Evolutionary conservation across 2,113 vertebrate species (phyloP).

Genomic region (western clawed frog (Xenopus tropicalis)): UCB_Xtro_10.0 CM004443.2:209485001-209485500

Average conservation of each 20-base stretch:
- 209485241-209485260: slow-evolving; percentile 13
- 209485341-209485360: background rate
- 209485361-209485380: background rate
- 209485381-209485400: too few relatives aligned
- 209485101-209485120: slow-evolving; percentile 50
- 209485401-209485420: too few relatives aligned
- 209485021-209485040: slow-evolving; percentile 57
- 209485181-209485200: slow-evolving; percentile 22
- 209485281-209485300: background rate
- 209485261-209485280: slow-evolving; percentile 7
- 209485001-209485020: slow-evolving; percentile 53
- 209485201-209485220: slow-evolving; percentile 21
- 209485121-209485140: slow-evolving; percentile 4
- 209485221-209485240: background rate
- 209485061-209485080: slow-evolving; percentile 56
- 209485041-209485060: slow-evolving; percentile 62
- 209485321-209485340: background rate
- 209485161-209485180: slow-evolving; percentile 1
- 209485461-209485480: too few relatives aligned
- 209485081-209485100: slow-evolving; percentile 60
- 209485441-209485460: too few relatives aligned
- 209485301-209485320: background rate
- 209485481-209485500: too few relatives aligned
- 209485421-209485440: too few relatives aligned
- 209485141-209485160: background rate